Conservation (phyloP, 1,140 invertebrate genomes). For the Hylaeus anthracinus region DNA sequence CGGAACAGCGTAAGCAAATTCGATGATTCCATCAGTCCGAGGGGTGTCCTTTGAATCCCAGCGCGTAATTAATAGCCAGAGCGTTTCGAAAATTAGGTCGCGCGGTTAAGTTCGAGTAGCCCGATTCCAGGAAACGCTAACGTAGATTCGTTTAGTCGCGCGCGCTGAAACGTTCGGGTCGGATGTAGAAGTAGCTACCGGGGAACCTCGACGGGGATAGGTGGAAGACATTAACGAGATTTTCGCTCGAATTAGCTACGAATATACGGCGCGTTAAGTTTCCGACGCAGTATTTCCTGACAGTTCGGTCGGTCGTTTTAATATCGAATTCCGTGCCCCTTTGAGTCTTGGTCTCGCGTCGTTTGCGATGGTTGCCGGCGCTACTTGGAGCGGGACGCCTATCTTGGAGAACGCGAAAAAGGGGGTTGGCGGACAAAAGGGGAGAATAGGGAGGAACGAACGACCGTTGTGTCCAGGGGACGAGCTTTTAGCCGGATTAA, state of each 20-base stretch:
- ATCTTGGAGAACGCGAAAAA: background rate
- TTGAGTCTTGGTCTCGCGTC: slow-evolving; percentile 35
- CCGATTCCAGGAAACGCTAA: background rate
- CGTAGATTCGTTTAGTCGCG: slow-evolving; percentile 35
- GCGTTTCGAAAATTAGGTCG: slow-evolving; percentile 29
- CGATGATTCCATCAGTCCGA: background rate
- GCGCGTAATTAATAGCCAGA: slow-evolving; percentile 25
- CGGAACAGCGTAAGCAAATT: background rate
- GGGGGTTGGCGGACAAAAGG: background rate
- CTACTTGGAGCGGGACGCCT: background rate
- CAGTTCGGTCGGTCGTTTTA: slow-evolving; percentile 53
- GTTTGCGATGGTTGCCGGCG: background rate
- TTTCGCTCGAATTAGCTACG: slow-evolving; percentile 70
- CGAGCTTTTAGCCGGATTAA: slow-evolving; percentile 77
- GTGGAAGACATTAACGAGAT: slow-evolving; percentile 67
- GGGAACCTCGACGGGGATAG: background rate
- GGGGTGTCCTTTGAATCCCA: background rate
- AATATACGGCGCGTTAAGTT: slow-evolving; percentile 67
- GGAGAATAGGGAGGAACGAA: background rate
- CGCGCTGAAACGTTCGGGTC: slow-evolving; percentile 3
- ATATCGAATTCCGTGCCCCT: slow-evolving; percentile 69
- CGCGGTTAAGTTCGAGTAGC: background rate
- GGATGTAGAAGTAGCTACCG: slow-evolving; percentile 21
- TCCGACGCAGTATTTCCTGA: slow-evolving; percentile 30
- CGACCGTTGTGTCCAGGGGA: slow-evolving; percentile 22